Percentiles rank a stretch among this genome's conserved stretches.
Conservation (phyloP, 1,140 invertebrate species). For the Anoplolepis gracilipes region DNA sequence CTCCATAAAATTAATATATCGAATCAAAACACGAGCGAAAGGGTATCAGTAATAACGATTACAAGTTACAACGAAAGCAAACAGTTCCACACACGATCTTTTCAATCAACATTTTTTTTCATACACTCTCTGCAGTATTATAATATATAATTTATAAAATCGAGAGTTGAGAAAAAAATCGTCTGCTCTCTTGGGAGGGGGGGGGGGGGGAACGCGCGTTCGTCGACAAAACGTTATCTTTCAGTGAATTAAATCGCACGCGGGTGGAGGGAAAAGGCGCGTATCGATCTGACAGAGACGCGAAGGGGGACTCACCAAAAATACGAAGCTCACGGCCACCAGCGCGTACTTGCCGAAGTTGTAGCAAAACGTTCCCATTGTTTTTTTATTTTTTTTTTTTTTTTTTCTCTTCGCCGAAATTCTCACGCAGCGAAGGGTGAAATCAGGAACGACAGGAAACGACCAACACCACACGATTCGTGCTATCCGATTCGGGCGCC, state of each 20-base stretch:
- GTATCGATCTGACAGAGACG: slow-evolving; percentile 11
- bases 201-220: neutral
- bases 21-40: neutral
- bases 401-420: neutral
- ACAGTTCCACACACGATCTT: neutral
- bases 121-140: neutral
- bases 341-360: slow-evolving; percentile 90
- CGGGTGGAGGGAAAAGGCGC: neutral
- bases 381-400: neutral
- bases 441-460: too few relatives aligned
- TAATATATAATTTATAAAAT: neutral
- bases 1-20: slow-evolving; percentile 1
- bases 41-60: neutral
- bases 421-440: neutral
- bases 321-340: slow-evolving; percentile 90
- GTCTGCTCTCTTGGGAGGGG: neutral
- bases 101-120: neutral
- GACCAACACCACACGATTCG: neutral
- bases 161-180: neutral
- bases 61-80: neutral
- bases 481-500: neutral
- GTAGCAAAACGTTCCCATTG: slow-evolving; percentile 86
- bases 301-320: slow-evolving; percentile 83
- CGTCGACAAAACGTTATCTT: too few relatives aligned
- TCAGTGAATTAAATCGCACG: neutral